Evolutionary conservation across 2,113 vertebrate species (phyloP), one percentile per base, ranked within the genome.

Genomic region (Atractosteus spatula): DNA sequence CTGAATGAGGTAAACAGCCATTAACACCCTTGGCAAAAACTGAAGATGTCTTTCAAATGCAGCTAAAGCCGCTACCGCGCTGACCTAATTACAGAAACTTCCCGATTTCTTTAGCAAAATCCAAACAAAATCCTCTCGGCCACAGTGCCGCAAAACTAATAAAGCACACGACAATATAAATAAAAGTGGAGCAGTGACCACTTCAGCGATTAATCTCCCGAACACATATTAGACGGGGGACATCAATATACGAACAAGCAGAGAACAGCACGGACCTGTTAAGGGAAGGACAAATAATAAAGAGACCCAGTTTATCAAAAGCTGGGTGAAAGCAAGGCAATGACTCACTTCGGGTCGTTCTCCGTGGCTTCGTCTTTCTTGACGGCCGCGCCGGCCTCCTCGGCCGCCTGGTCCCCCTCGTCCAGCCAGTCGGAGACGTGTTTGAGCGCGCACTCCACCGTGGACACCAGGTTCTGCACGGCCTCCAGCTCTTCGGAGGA

Each of bases 361-460:
- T 95, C 94, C 70, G 80, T 78, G 3, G 87, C 83, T 57, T 95
- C 90, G 16, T 94, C 94, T 42, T 87, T 78, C 79, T 92, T 93
- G 68, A 78, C 72, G 44, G 93, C 92, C n/a, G 66, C 55, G 47
- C 78, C 74, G 62, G 92, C 88, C 8, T 88, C 86, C 76, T 94
- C 93, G 3, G 86, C 51, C 56, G 54, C 77, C 41, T 0, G 62
- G 44, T 87, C 88, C 81, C 84, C 91, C 84, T 94, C 92, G 81
- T 99, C 97, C 90, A 99, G 89, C 96, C 95, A 97, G 82, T 99
- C 95, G 3, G 97, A 98, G 74, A 99, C 97, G 64, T 98, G 95
- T 86, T 99, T 99, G 77, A 99, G 95, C 78, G 97, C 97, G 71
- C 96, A 93, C 84, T 99, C 97, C 42, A 99, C 96, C 1, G 95